phyloP scores from a whole-genome alignment of 92 coral and sea anemone genomes.

The Palythoa grandis region DNA sequence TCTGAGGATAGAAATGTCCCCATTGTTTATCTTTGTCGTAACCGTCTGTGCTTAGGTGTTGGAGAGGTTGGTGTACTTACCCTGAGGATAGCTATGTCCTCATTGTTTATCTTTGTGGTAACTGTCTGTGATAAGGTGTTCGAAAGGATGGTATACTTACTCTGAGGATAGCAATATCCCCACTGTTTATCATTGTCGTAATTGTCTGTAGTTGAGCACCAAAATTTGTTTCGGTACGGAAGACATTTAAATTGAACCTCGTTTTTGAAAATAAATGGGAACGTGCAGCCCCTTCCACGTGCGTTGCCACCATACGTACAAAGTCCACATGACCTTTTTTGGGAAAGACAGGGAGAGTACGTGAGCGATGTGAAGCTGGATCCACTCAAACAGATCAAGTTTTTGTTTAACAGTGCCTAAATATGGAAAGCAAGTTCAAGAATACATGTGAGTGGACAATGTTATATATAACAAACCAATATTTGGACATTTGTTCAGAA shows the following conservation, averaged over 20 bases:
- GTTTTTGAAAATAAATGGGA: constrained; percentile 31
- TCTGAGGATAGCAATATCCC: constrained; percentile 40
- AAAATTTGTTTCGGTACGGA: neutral
- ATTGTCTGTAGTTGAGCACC: constrained; percentile 45
- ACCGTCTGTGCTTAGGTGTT: neutral
- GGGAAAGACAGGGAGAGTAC: neutral
- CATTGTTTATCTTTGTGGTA: neutral
- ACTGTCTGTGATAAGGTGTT: neutral
- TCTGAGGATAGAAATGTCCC: neutral
- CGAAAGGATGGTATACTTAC: neutral
- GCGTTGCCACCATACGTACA: constrained; percentile 25
- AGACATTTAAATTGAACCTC: constrained; percentile 27
- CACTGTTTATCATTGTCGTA: constrained; percentile 13
- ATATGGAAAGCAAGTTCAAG: neutral
- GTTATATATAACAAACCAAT: no score
- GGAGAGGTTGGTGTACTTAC: neutral
- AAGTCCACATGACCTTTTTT: constrained; percentile 31
- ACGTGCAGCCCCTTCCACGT: constrained; percentile 1
- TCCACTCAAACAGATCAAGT: no score
- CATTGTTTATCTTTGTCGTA: neutral
- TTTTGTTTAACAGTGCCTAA: neutral
- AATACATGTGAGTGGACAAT: no score
- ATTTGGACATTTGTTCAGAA: no score
- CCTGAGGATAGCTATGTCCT: neutral
- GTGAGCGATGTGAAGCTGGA: neutral